phyloP scores from a whole-genome alignment of 2,113 vertebrate species.

The Sitta europaea region DNA sequence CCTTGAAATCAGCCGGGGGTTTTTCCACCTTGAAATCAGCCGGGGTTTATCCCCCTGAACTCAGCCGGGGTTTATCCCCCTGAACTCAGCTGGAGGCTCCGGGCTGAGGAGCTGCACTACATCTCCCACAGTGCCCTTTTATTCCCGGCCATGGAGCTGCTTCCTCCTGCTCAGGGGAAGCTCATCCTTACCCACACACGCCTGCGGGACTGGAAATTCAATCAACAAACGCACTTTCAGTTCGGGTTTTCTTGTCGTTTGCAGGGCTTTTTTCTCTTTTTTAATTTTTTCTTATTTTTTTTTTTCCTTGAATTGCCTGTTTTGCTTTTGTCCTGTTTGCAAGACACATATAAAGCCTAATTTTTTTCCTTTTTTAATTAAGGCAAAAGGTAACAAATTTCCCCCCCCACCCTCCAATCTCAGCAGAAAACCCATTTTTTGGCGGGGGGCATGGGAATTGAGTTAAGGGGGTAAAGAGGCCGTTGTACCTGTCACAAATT shows the following conservation, averaged over 20 bases:
- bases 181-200: fast-evolving
- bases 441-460: fast-evolving
- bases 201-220: neutral
- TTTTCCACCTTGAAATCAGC: too few relatives aligned
- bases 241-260: neutral
- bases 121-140: conserved; percentile 42
- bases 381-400: fast-evolving
- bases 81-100: fast-evolving
- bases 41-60: too few relatives aligned
- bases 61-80: too few relatives aligned
- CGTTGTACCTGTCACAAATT: neutral
- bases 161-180: neutral
- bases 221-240: neutral
- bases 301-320: fast-evolving
- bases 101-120: conserved; percentile 10
- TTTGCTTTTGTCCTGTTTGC: neutral
- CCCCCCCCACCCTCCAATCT: fast-evolving
- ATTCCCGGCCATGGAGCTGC: neutral
- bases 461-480: neutral
- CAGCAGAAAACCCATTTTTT: neutral
- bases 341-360: neutral
- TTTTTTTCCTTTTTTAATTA: too few relatives aligned
- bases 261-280: neutral
- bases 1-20: too few relatives aligned
- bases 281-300: too few relatives aligned